Evolutionary conservation across 2,113 vertebrate species (phyloP).

Genomic region (Solea solea): DNA sequence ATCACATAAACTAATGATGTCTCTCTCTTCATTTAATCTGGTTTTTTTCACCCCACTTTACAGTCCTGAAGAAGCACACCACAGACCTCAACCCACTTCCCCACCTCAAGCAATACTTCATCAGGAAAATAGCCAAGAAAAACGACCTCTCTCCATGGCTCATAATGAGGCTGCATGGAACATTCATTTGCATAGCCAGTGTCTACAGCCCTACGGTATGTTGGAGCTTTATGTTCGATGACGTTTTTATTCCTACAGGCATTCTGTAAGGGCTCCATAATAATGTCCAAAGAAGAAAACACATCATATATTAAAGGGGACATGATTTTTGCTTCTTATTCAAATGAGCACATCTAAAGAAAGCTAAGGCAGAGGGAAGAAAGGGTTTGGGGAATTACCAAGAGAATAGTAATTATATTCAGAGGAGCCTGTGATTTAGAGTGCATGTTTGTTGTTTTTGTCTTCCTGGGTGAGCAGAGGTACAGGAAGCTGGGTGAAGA

Average conservation of each 20-base stretch:
- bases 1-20: conserved; percentile 38
- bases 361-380: conserved; percentile 33
- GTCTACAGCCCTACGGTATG: conserved; percentile 63
- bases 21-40: conserved; percentile 41
- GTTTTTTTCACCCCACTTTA: conserved; percentile 22
- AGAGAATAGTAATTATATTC: conserved; percentile 75
- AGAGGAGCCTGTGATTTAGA: conserved; percentile 67
- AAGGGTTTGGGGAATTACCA: conserved; percentile 59
- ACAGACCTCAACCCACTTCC: conserved; percentile 38
- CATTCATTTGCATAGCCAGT: conserved; percentile 78
- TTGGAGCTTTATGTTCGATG: conserved; percentile 69
- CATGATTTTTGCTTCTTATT: conserved; percentile 67
- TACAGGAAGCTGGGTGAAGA: conserved; percentile 50
- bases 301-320: conserved; percentile 69
- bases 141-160: conserved; percentile 67
- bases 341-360: conserved; percentile 73
- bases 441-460: conserved; percentile 63
- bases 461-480: conserved; percentile 51
- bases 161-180: conserved; percentile 76
- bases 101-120: conserved; percentile 62
- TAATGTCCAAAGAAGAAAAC: conserved; percentile 70
- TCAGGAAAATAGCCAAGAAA: conserved; percentile 75
- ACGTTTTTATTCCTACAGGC: conserved; percentile 73
- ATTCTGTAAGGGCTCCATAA: conserved; percentile 71
- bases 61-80: conserved; percentile 38